Conservation (phyloP, 2,888 invertebrate genomes). For the Spodoptera littoralis region DNA sequence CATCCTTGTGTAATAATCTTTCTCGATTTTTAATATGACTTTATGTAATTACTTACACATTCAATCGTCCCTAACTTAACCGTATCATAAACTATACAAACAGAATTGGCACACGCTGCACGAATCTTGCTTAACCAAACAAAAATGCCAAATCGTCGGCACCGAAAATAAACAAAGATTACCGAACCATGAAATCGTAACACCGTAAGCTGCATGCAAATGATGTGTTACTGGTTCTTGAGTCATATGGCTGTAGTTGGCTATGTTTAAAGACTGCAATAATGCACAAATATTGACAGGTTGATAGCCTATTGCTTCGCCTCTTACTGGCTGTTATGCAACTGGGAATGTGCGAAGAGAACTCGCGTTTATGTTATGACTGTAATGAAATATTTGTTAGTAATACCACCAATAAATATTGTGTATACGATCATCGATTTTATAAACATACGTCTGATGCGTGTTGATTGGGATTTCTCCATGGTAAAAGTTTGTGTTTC, state of each 20-base stretch:
- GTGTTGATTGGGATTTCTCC: background rate
- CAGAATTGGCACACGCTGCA: too few relatives aligned
- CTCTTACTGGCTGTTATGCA: conserved; percentile 36
- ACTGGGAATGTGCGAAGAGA: conserved; percentile 36
- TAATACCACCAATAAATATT: conserved; percentile 26
- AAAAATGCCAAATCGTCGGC: background rate
- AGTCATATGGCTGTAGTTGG: conserved; percentile 14
- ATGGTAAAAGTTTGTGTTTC: background rate
- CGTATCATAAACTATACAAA: too few relatives aligned
- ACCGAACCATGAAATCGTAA: conserved; percentile 23
- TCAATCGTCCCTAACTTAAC: too few relatives aligned
- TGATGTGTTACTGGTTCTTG: conserved; percentile 29
- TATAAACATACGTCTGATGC: background rate
- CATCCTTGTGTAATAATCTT: too few relatives aligned
- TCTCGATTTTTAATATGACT: too few relatives aligned
- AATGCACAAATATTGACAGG: conserved; percentile 50
- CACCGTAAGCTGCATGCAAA: conserved; percentile 19
- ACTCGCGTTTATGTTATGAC: conserved; percentile 36
- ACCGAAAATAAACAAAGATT: conserved; percentile 28
- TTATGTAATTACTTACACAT: too few relatives aligned
- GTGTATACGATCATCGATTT: conserved; percentile 10
- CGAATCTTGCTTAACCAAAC: background rate
- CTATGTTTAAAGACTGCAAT: conserved; percentile 37
- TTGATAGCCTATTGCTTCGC: conserved; percentile 34
- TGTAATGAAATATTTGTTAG: conserved; percentile 31